Evolutionary conservation across 1,140 invertebrate genomes (phyloP).

Genomic region (Calycopis cecrops): DNA sequence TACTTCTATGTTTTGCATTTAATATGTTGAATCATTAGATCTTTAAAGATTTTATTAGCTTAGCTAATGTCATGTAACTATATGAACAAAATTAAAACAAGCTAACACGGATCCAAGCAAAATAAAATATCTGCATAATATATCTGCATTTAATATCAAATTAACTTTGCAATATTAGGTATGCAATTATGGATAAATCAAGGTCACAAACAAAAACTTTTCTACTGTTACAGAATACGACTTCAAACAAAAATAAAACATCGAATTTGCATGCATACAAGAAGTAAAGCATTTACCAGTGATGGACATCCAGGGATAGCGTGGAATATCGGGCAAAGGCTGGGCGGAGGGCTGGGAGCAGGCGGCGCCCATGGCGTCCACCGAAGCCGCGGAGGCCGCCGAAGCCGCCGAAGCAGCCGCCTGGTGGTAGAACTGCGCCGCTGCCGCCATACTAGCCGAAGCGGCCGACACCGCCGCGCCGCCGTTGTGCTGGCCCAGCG

Average conservation of each 20-base stretch:
- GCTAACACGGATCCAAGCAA: too few species aligned
- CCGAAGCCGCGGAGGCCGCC: slow-evolving; percentile 75
- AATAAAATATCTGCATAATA: too few species aligned
- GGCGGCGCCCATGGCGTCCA: slow-evolving; percentile 71
- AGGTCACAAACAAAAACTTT: background rate
- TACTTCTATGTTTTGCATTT: too few species aligned
- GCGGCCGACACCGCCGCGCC: slow-evolving; percentile 82
- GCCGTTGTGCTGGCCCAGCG: slow-evolving; percentile 84
- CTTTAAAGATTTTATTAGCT: too few species aligned
- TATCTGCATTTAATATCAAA: too few species aligned
- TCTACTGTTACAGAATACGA: slow-evolving; percentile 18
- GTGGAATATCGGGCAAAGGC: slow-evolving; percentile 89
- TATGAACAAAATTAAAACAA: too few species aligned
- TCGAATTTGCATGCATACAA: slow-evolving; percentile 40
- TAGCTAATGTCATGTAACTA: too few species aligned
- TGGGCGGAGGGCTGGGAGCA: slow-evolving; percentile 78
- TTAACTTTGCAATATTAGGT: too few species aligned
- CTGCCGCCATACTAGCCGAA: slow-evolving; percentile 85
- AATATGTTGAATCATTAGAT: too few species aligned
- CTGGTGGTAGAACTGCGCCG: slow-evolving; percentile 92
- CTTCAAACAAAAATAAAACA: slow-evolving; percentile 14
- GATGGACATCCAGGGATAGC: slow-evolving; percentile 98
- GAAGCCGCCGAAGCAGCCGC: slow-evolving; percentile 79
- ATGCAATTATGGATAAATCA: too few species aligned
- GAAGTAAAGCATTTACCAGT: slow-evolving; percentile 85